phyloP scores from a whole-genome alignment of 2,797 vertebrate genomes.

The Margarornis squamiger region DNA sequence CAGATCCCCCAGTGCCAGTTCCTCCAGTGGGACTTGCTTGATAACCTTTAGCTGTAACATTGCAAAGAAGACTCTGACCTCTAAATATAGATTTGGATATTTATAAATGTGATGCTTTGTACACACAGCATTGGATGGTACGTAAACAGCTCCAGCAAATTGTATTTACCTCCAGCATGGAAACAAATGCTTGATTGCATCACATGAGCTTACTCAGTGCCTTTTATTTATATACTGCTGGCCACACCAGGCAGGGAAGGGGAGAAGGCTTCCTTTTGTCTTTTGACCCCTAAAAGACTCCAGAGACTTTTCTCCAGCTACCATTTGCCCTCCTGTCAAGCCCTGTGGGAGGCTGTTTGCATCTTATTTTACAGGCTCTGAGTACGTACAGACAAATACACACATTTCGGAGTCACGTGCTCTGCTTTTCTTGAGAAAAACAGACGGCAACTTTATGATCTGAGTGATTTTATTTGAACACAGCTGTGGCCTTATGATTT shows the following conservation, averaged over 20 bases:
- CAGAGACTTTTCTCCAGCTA: not conserved
- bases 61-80: slow-evolving; percentile 45
- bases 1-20: not conserved
- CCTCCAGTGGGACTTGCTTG: slow-evolving; percentile 22
- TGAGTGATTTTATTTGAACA: slow-evolving; percentile 67
- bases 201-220: slow-evolving; percentile 47
- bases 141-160: slow-evolving; percentile 53
- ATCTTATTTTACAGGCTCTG: not conserved
- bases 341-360: not conserved
- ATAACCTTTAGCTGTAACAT: slow-evolving; percentile 61
- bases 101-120: slow-evolving; percentile 60
- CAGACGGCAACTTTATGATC: slow-evolving; percentile 70
- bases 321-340: not conserved
- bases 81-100: slow-evolving; percentile 69
- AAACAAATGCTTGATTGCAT: slow-evolving; percentile 69
- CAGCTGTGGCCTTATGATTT: slow-evolving; percentile 64
- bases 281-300: slow-evolving; percentile 16
- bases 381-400: not conserved
- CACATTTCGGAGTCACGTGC: not conserved
- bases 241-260: not conserved
- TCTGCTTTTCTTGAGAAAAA: slow-evolving; percentile 34
- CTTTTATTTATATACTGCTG: slow-evolving; percentile 51
- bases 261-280: not conserved
- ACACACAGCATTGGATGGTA: slow-evolving; percentile 28
- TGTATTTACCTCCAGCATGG: slow-evolving; percentile 65